Evolutionary conservation across 1,140 invertebrate genomes (phyloP).

Genomic region (Drosophila nikananu): DNA sequence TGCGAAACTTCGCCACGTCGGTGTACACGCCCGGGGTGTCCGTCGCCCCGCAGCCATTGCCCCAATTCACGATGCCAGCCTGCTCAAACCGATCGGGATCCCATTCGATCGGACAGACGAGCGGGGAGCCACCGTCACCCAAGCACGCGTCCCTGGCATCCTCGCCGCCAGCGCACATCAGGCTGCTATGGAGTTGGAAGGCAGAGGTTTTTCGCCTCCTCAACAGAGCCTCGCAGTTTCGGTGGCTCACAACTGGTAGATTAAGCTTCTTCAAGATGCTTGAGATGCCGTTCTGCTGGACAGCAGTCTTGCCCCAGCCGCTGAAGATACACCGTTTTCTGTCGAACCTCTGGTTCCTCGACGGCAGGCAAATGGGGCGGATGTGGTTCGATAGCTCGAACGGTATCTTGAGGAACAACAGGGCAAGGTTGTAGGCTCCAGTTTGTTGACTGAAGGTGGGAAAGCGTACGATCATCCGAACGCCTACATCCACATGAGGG

Average conservation of each 20-base stretch:
- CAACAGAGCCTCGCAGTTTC: constrained; percentile 85
- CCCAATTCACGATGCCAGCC: constrained; percentile 90
- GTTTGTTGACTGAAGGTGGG: constrained; percentile 81
- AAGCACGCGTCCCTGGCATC: constrained; percentile 89
- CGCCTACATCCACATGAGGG: constrained; percentile 87
- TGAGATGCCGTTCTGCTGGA: constrained; percentile 87
- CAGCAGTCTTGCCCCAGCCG: constrained; percentile 92
- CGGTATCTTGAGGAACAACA: constrained; percentile 86
- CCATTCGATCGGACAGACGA: constrained; percentile 87
- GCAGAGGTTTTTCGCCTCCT: constrained; percentile 26
- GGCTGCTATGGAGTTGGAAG: constrained; percentile 85
- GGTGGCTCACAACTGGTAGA: constrained; percentile 85
- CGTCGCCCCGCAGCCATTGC: constrained; percentile 86
- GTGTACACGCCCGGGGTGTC: constrained; percentile 92
- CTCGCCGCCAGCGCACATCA: constrained; percentile 88
- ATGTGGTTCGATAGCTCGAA: constrained; percentile 87
- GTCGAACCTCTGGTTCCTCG: constrained; percentile 72
- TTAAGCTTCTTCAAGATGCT: constrained; percentile 89
- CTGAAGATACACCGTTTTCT: constrained; percentile 89
- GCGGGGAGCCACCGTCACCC: constrained; percentile 91
- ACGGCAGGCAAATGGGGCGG: constrained; percentile 87
- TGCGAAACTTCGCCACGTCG: constrained; percentile 87
- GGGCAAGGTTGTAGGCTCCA: constrained; percentile 87
- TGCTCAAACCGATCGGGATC: constrained; percentile 86
- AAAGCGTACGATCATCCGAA: constrained; percentile 86